Evolutionary conservation across 2,113 vertebrate genomes (phyloP), one percentile per base, ranked within the genome.

Genomic region (Andinoacara biseriatus): DNA sequence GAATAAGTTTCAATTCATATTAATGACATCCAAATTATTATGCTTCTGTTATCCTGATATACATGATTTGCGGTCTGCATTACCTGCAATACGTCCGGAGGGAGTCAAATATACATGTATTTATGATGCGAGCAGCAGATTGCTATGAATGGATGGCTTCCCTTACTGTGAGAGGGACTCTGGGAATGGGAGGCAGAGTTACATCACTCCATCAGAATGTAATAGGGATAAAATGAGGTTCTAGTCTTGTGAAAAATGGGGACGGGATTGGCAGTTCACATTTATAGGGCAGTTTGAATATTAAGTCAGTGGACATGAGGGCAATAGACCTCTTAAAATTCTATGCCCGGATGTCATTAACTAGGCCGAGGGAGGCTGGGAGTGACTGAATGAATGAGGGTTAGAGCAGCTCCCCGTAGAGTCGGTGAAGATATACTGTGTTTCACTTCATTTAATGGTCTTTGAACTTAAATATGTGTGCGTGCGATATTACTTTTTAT

Each of bases 201-300:
- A 69, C 63, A 86, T 85, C 76, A 81, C 86, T 87, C 61, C 33
- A 46, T 82, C 86, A 80, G 87, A 90, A 81, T 89, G 88, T 87
- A 89, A 91, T 83, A 56, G 84, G 78, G 75, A 88, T 91, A 85
- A 86, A 93, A 91, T 87, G 87, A 92, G 84, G 86, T 91, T 79
- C 56, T 76, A 75, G 76, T 85, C 18, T 14, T 49, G 72, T 82
- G 87, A 91, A 80, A 87, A 88, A 92, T 87, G 81, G 78, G 74
- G 46, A 77, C 65, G 56, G 77, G 63, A 88, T 85, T 84, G 86
- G 85, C 87, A 80, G 83, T 52, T 3, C 7, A 58, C 78, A 74
- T 94, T 92, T 91, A 88, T 87, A 89, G 58, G 60, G 81, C 87
- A 52, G 54, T 94, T 87, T 89, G 90, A 92, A 91, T 93, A 89